A percentile compares a stretch with the other conserved stretches of the same genome.
These are phyloP conservation scores for Caligus rogercresseyi DNA, from an alignment of 1,140 invertebrate genomes.

Conservation along the genomic window DNA sequence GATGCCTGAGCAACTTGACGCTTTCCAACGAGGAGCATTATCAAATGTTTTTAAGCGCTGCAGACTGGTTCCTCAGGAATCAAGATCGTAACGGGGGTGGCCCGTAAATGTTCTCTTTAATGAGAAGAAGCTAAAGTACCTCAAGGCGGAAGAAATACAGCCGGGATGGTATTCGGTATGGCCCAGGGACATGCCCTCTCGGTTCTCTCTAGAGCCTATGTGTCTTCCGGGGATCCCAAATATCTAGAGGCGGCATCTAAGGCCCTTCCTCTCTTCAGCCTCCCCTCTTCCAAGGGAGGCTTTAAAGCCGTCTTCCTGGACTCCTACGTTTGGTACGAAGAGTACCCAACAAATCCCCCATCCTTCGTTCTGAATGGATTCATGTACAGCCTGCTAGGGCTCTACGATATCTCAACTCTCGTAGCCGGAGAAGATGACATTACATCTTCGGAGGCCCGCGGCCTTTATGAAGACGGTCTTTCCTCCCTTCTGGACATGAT, in stretches of 20 bases:
- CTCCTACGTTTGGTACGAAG: conserved; percentile 80
- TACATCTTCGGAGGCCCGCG: conserved; percentile 40
- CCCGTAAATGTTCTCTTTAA: conserved; percentile 49
- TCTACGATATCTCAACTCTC: conserved; percentile 70
- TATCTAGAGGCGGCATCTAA: conserved; percentile 63
- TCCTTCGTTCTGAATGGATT: conserved; percentile 97
- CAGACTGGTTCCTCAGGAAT: conserved; percentile 74
- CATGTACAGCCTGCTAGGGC: conserved; percentile 86
- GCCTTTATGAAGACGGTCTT: conserved; percentile 69
- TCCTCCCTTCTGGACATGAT: conserved; percentile 70
- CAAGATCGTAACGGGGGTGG: conserved; percentile 74
- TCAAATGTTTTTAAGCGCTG: conserved; percentile 74
- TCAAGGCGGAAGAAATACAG: not conserved
- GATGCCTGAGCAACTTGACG: conserved; percentile 60
- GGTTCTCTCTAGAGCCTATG: conserved; percentile 68
- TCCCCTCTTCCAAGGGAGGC: conserved; percentile 34
- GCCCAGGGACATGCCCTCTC: conserved; percentile 92
- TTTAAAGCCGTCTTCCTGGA: conserved; percentile 29
- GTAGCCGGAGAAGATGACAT: conserved; percentile 4
- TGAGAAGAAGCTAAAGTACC: conserved; percentile 2
- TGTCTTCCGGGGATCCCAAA: conserved; percentile 50
- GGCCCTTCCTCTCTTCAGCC: conserved; percentile 56
- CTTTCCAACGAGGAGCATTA: conserved; percentile 63
- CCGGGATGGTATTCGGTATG: conserved; percentile 88
- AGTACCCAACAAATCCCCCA: conserved; percentile 86